Evolutionary conservation across 2,888 invertebrate genomes (phyloP).

Genomic region (Tillus elongatus): DNA sequence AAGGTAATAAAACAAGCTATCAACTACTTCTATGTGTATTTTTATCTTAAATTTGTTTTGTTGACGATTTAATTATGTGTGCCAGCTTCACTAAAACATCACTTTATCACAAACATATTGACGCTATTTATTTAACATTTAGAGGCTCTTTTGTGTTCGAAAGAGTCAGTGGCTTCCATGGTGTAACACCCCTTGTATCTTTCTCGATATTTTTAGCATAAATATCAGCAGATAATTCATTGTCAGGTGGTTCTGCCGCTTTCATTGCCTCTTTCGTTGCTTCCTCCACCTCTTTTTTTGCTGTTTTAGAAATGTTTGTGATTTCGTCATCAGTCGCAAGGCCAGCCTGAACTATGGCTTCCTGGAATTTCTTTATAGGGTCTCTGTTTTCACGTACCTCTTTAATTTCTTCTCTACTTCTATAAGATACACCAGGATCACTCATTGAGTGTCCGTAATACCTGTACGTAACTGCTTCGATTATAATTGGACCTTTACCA

Average conservation of each 20-base stretch:
- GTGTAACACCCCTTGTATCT: not conserved
- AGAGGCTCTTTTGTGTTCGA: no score
- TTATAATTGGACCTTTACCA: conserved; percentile 65
- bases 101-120: no score
- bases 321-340: conserved; percentile 69
- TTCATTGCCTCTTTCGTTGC: conserved; percentile 54
- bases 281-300: conserved; percentile 73
- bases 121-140: no score
- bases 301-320: conserved; percentile 68
- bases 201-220: conserved; percentile 57
- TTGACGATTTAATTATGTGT: no score
- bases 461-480: conserved; percentile 65
- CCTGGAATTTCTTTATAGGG: conserved; percentile 85
- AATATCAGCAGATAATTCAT: conserved; percentile 72
- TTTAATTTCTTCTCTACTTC: conserved; percentile 86
- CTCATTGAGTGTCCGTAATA: conserved; percentile 97
- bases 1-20: no score
- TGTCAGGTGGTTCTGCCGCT: conserved; percentile 65
- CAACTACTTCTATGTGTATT: no score
- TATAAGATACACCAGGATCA: conserved; percentile 90
- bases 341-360: conserved; percentile 61
- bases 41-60: no score
- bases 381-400: conserved; percentile 86
- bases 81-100: no score
- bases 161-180: not conserved